Conservation (phyloP, 2,797 vertebrate species). For the Chromis chromis region DNA sequence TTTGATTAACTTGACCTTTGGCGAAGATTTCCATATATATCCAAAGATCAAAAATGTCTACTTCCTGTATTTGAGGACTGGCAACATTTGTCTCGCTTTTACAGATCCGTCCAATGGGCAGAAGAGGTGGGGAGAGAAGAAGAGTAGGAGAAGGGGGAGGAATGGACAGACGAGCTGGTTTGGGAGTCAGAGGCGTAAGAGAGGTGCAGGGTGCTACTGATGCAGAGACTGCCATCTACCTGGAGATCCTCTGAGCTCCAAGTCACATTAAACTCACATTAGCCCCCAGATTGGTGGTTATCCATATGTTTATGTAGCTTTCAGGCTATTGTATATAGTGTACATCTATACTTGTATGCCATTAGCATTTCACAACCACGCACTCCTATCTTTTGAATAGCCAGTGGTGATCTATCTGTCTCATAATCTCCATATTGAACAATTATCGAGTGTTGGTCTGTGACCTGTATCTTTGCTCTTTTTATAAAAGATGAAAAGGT, state of each 20-base stretch:
- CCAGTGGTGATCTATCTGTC: neutral
- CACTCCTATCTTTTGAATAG: neutral
- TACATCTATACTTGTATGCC: neutral
- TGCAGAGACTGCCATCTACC: constrained; percentile 79
- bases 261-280: neutral
- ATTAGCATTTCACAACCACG: constrained; percentile 1
- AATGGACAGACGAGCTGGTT: constrained; percentile 35
- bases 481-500: constrained; percentile 32
- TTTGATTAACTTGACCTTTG: neutral
- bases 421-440: neutral
- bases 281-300: neutral
- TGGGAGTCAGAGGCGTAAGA: constrained; percentile 50
- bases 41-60: neutral
- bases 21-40: too few relatives aligned
- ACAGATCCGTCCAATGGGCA: constrained; percentile 71
- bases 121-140: constrained; percentile 75
- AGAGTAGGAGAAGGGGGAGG: constrained; percentile 48
- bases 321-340: constrained; percentile 31
- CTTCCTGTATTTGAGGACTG: neutral
- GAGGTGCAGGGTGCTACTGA: constrained; percentile 65
- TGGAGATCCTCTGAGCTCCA: constrained; percentile 82
- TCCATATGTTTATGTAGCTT: neutral
- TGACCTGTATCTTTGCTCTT: constrained; percentile 17
- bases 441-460: constrained; percentile 3
- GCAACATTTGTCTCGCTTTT: constrained; percentile 18